phyloP scores from a whole-genome alignment of 2,113 vertebrate genomes.

The Caranx ignobilis region DNA sequence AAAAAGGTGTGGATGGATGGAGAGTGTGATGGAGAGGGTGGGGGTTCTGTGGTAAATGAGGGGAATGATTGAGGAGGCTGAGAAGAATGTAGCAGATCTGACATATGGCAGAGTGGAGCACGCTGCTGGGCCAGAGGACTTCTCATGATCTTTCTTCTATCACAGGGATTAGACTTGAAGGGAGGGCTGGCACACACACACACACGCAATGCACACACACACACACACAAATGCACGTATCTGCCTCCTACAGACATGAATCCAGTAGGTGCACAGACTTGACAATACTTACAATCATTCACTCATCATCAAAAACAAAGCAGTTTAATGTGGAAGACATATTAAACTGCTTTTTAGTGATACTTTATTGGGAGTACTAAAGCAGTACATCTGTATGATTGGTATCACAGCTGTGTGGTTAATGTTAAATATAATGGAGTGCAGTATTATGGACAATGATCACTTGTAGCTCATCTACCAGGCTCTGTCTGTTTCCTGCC shows the following conservation, averaged over 20 bases:
- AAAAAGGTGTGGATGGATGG: slow-evolving; percentile 71
- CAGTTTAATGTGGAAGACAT: too few species aligned
- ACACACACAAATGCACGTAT: slow-evolving; percentile 16
- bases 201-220: slow-evolving; percentile 77
- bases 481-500: too few species aligned
- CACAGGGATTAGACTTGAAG: slow-evolving; percentile 95
- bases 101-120: slow-evolving; percentile 92
- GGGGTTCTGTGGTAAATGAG: slow-evolving; percentile 86
- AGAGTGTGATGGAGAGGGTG: neutral
- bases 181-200: slow-evolving; percentile 85
- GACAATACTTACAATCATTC: too few species aligned
- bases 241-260: slow-evolving; percentile 64
- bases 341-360: too few species aligned
- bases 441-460: too few species aligned
- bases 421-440: too few species aligned
- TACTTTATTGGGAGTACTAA: too few species aligned
- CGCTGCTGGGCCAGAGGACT: slow-evolving; percentile 57
- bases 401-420: too few species aligned
- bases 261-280: too few species aligned
- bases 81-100: slow-evolving; percentile 82
- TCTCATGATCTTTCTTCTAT: slow-evolving; percentile 94
- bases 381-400: too few species aligned
- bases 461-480: too few species aligned
- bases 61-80: slow-evolving; percentile 88
- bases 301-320: too few species aligned